Evolutionary conservation across 1,140 invertebrate genomes (phyloP).

Genomic region (Drosophila nikananu): DNA sequence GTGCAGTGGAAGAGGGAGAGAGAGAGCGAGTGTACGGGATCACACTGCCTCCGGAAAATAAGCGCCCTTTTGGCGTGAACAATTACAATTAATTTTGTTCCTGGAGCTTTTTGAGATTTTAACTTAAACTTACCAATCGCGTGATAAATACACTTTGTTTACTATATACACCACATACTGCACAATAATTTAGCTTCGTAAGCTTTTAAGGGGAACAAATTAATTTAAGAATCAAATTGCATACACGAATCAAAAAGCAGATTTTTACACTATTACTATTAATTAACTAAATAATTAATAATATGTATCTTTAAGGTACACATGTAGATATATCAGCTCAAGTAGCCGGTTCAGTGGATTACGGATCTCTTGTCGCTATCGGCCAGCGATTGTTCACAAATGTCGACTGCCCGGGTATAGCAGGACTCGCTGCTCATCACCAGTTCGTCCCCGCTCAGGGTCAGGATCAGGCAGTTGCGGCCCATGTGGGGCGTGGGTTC

Average conservation of each 20-base stretch:
- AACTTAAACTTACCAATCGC: background rate
- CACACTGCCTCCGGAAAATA: too few species aligned
- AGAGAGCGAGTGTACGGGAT: too few species aligned
- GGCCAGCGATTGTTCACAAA: constrained; percentile 61
- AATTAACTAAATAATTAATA: background rate
- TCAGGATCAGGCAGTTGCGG: constrained; percentile 63
- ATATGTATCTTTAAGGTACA: background rate
- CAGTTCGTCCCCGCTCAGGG: constrained; percentile 40
- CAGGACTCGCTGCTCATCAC: constrained; percentile 67
- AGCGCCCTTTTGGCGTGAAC: too few species aligned
- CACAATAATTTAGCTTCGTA: background rate
- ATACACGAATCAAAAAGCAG: background rate
- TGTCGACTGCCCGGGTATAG: constrained; percentile 52
- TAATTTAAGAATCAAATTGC: background rate
- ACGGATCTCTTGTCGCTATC: constrained; percentile 41
- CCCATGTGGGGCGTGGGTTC: constrained; percentile 66
- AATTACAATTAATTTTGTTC: too few species aligned
- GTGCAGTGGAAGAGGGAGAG: too few species aligned
- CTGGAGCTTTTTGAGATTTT: too few species aligned
- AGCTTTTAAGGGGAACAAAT: background rate
- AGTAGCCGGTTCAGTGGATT: constrained; percentile 47
- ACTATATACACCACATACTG: background rate
- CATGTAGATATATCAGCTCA: background rate
- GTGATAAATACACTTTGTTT: background rate
- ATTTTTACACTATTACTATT: background rate